Percentiles rank a stretch among this genome's conserved stretches.
phyloP scores from a whole-genome alignment of 2,888 invertebrate species.

The Anoncus sp. region DNA sequence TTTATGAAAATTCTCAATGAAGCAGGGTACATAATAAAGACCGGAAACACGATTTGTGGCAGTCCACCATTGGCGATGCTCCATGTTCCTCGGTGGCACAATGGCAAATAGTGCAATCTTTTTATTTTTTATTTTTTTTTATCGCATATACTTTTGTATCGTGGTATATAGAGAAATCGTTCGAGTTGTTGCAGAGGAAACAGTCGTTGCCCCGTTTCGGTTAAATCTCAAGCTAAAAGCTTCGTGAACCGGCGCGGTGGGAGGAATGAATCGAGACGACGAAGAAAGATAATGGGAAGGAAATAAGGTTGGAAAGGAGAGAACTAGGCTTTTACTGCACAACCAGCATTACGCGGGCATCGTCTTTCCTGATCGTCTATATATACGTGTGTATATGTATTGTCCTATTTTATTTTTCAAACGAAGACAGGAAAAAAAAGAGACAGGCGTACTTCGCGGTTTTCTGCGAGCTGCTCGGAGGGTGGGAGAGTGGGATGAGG shows the following conservation, averaged over 20 bases:
- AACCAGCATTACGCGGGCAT: conserved; percentile 8
- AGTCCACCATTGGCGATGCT: conserved; percentile 28
- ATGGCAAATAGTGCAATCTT: conserved; percentile 4
- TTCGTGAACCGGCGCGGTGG: conserved; percentile 5
- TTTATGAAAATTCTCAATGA: conserved; percentile 11
- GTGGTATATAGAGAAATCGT: conserved; percentile 21
- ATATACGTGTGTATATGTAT: conserved; percentile 10
- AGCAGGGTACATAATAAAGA: neutral
- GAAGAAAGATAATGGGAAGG: conserved; percentile 10
- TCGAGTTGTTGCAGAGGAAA: conserved; percentile 46
- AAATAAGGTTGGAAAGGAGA: conserved; percentile 26
- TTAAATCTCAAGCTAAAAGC: conserved; percentile 63
- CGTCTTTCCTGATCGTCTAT: neutral
- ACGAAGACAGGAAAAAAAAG: conserved; percentile 1
- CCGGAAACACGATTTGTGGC: conserved; percentile 13
- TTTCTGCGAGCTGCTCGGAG: conserved; percentile 17
- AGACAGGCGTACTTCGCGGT: conserved; percentile 29
- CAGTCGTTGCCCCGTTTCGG: conserved; percentile 51
- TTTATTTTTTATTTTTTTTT: conserved; percentile 15
- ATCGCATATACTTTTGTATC: neutral
- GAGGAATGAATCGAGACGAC: conserved; percentile 1
- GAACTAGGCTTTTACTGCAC: conserved; percentile 49
- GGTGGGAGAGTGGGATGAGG: neutral
- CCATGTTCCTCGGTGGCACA: conserved; percentile 33
- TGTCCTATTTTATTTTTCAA: conserved; percentile 45